These are phyloP conservation scores for Loxodonta africana DNA, from an alignment of 2,113 vertebrate genomes.

Conservation along the genomic window DNA sequence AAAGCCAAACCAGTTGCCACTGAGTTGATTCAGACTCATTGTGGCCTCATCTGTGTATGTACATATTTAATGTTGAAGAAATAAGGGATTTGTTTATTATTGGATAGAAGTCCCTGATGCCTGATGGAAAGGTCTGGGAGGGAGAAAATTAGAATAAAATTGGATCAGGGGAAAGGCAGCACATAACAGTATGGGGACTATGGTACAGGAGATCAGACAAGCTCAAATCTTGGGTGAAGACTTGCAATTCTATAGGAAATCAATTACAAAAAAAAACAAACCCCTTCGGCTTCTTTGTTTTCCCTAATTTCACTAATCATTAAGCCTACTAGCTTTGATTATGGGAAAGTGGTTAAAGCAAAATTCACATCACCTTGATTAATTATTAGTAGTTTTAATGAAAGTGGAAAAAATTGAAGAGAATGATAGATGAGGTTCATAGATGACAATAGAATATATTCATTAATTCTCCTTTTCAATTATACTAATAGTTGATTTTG, in stretches of 20 bases:
- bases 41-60: neutral
- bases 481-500: neutral
- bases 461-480: slow-evolving; percentile 7
- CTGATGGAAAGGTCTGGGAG: neutral
- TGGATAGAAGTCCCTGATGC: neutral
- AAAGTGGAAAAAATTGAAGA: slow-evolving; percentile 51
- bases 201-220: neutral
- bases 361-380: slow-evolving; percentile 61
- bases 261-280: neutral
- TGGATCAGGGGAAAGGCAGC: neutral
- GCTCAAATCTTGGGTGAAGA: neutral
- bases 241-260: neutral
- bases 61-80: slow-evolving; percentile 27
- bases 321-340: slow-evolving; percentile 41
- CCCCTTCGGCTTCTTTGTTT: slow-evolving; percentile 22
- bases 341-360: slow-evolving; percentile 29
- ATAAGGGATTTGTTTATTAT: neutral
- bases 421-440: neutral
- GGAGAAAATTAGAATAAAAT: neutral
- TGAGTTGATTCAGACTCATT: neutral
- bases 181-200: neutral
- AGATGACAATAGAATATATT: neutral
- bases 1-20: neutral
- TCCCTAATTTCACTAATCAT: slow-evolving; percentile 22
- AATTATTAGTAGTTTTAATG: slow-evolving; percentile 66